Evolutionary conservation across 2,888 invertebrate species (phyloP), one percentile per base, ranked within the genome.

Genomic region (Drosophila testacea): DNA sequence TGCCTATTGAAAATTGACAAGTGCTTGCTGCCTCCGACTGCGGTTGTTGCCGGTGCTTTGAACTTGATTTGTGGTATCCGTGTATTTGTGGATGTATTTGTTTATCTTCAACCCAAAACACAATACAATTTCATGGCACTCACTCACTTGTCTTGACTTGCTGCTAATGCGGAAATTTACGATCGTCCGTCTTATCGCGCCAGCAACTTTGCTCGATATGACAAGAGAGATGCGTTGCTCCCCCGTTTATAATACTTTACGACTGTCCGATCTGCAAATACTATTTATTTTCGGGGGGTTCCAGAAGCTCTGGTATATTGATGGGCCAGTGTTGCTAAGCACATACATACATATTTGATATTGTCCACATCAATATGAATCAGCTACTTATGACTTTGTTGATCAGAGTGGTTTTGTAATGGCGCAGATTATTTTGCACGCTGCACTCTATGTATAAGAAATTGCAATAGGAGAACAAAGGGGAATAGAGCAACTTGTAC

Each of bases 31-130:
- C 51, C 54, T 66, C 9, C 51, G 69, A 41, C 51, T 66, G 59
- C 55, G 59, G 50, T 54, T 56, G 52, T 54, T 56, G 52, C 79
- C 67, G 72, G 69, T 62, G 62, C 66, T 78, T 72, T 77, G 77
- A 83, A 78, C 79, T 80, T 84, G 88, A 85, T 84, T 80, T 88
- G 79, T 67, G 73, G 80, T 85, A 77, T 83, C 67, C 66, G 70
- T 65, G 52, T 55, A 32, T 51, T 50, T 75, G 59, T 52, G 44
- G 27, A 34, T 56, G 51, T 67, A 51, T 48, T 30, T 52, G 44
- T 46, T 52, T 56, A 56, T 56, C 55, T 55, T 56, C 11, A 44
- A 56, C 39, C 28, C 10, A 44, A 46, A n/a, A 46, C 67, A 83
- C 76, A 85, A 82, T 77, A 75, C 57, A 79, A 74, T 62, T 52